These are phyloP conservation scores for Selenia dentaria DNA, from an alignment of 2,888 invertebrate genomes.

Conservation along the genomic window DNA sequence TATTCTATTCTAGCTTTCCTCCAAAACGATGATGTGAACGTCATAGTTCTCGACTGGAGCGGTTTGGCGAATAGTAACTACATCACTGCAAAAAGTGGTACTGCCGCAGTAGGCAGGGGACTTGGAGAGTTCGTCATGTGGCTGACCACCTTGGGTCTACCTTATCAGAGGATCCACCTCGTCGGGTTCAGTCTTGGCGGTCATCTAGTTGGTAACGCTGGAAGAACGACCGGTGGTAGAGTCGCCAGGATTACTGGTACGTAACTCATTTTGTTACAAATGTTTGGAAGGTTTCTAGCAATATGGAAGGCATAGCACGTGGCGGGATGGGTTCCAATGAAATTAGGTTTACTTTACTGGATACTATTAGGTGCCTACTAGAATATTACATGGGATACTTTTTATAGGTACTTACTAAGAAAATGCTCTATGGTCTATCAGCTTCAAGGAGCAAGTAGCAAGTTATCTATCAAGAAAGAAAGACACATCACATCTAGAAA, in stretches of 20 bases:
- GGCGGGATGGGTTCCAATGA: too few relatives aligned
- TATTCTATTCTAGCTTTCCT: constrained; percentile 58
- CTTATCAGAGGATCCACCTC: constrained; percentile 58
- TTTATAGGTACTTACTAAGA: too few relatives aligned
- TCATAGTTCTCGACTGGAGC: constrained; percentile 73
- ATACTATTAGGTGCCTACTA: too few relatives aligned
- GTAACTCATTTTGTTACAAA: too few relatives aligned
- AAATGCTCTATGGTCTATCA: too few relatives aligned
- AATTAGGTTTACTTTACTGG: too few relatives aligned
- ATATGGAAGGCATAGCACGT: too few relatives aligned
- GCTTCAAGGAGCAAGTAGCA: too few relatives aligned
- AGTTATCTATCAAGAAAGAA: too few relatives aligned
- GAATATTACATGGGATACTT: too few relatives aligned
- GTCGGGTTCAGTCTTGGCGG: constrained; percentile 76
- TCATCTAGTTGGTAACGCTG: constrained; percentile 67
- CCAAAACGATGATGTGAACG: constrained; percentile 55
- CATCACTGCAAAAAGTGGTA: constrained; percentile 54
- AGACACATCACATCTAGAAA: too few relatives aligned
- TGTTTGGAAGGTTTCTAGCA: too few relatives aligned
- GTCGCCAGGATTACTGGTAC: constrained; percentile 66
- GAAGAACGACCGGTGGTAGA: constrained; percentile 49
- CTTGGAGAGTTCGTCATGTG: constrained; percentile 57
- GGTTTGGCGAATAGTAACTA: constrained; percentile 59
- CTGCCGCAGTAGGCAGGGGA: constrained; percentile 46
- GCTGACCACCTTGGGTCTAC: constrained; percentile 46